Evolutionary conservation across 2,888 invertebrate genomes (phyloP), one percentile per base, ranked within the genome.

Genomic region (Tetheella fluctuosa): DNA sequence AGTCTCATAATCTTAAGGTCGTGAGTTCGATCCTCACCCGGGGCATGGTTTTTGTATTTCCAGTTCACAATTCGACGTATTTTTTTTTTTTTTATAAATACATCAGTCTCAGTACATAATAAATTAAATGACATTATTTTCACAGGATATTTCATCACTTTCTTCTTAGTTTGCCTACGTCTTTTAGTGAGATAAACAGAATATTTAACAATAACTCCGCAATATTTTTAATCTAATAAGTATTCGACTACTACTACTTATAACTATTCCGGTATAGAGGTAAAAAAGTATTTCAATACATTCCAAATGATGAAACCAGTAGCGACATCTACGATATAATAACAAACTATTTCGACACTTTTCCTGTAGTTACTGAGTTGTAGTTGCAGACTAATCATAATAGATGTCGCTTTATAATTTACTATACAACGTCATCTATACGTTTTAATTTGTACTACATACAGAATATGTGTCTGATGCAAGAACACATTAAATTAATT

Each of bases 21-120:
- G 97, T 97, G 97, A 97, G 97, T 97, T 97, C 97, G 96, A 97
- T 96, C 97, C 97, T 97, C 97, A 97, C 97, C 95, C 96, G 96
- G 96, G 96, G 96, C 96, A 96, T 73, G 67, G 37, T 72, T 80
- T 84, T 83, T 71, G 64, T 60, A 61, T 58, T 10, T 23, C 52
- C 52, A 7, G 2, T 53, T 25, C 6, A 28, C 34, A n/a, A n/a
- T 15, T 13, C 2, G 0, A 2, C 4, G 52, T 7, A 6, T 25
- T 20, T n/a, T 25, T 25, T 28, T 28, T 7, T 4, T 5, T 0
- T 23, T 48, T 48, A 6, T 34, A 25, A 4, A 2, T 25, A 4
- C 25, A 25, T 4, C 25, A 30, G 28, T 5, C 2, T 28, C 28
- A 28, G 28, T n/a, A n/a, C n/a, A n/a, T n/a, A n/a, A n/a, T n/a